Percentiles rank a stretch among this genome's conserved stretches.
Conservation (phyloP, 1,140 invertebrate species). For the Dryas iulia region DNA sequence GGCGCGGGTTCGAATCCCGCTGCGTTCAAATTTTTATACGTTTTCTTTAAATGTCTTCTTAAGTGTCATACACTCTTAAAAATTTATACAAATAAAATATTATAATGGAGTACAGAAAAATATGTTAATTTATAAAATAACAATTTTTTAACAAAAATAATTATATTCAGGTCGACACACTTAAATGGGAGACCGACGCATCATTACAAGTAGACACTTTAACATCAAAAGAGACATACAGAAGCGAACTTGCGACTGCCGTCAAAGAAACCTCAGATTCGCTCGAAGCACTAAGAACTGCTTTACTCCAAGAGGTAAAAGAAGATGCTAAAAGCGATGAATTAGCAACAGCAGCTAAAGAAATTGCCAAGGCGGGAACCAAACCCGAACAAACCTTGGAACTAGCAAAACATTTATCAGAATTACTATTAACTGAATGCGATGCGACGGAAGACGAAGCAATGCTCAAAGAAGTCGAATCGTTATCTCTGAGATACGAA, state of each 20-base stretch:
- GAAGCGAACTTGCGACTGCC: constrained; percentile 86
- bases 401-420: constrained; percentile 88
- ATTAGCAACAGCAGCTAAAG: constrained; percentile 66
- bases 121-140: no score
- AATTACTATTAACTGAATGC: constrained; percentile 87
- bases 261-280: constrained; percentile 75
- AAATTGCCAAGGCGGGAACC: constrained; percentile 69
- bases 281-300: constrained; percentile 55
- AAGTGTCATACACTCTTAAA: no score
- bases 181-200: constrained; percentile 87
- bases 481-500: constrained; percentile 85
- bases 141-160: background rate
- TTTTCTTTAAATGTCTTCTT: no score
- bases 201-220: constrained; percentile 91
- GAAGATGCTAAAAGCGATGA: constrained; percentile 62
- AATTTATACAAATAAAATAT: no score
- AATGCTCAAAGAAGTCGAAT: constrained; percentile 83
- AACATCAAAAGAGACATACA: constrained; percentile 89
- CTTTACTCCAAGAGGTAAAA: constrained; percentile 52
- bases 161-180: constrained; percentile 84
- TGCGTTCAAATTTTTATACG: no score
- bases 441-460: constrained; percentile 84
- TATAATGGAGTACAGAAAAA: no score
- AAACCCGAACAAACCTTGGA: constrained; percentile 80
- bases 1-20: no score